These are phyloP conservation scores for Pantherophis guttatus DNA, from an alignment of 2,113 vertebrate genomes.

Conservation along the genomic window DNA sequence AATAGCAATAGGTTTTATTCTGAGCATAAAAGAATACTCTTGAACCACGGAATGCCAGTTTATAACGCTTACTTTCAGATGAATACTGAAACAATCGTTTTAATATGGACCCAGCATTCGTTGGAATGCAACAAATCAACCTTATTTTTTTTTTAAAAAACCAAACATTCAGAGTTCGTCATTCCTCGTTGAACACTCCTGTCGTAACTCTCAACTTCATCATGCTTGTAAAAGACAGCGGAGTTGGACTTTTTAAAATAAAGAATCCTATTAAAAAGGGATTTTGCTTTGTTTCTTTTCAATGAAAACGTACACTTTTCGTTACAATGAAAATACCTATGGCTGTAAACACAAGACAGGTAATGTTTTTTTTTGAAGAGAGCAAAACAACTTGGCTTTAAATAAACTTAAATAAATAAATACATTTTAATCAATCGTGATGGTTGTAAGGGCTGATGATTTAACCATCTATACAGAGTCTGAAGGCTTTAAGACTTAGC, in stretches of 20 bases:
- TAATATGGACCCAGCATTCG: slow-evolving; percentile 35
- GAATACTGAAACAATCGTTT: slow-evolving; percentile 22
- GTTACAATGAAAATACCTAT: background rate
- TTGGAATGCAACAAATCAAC: slow-evolving; percentile 29
- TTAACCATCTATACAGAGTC: background rate
- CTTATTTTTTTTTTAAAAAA: background rate
- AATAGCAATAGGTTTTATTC: slow-evolving; percentile 44
- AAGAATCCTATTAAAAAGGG: slow-evolving; percentile 22
- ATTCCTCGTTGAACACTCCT: slow-evolving; percentile 4
- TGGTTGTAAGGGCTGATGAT: background rate
- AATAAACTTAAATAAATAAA: slow-evolving; percentile 8
- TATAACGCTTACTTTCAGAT: slow-evolving; percentile 30
- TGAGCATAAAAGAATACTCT: slow-evolving; percentile 54
- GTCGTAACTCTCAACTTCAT: slow-evolving; percentile 14
- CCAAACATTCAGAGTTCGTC: slow-evolving; percentile 11
- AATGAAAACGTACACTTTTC: slow-evolving; percentile 14
- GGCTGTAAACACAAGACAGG: slow-evolving; percentile 7
- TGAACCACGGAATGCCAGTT: slow-evolving; percentile 44
- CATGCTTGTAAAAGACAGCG: slow-evolving; percentile 30
- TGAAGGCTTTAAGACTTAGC: background rate
- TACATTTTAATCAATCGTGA: background rate
- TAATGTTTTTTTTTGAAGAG: background rate
- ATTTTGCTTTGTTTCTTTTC: slow-evolving; percentile 27
- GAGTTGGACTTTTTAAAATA: background rate
- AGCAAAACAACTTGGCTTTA: background rate